phyloP scores from a whole-genome alignment of 2,113 vertebrate genomes.

The Mixornis gularis region DNA sequence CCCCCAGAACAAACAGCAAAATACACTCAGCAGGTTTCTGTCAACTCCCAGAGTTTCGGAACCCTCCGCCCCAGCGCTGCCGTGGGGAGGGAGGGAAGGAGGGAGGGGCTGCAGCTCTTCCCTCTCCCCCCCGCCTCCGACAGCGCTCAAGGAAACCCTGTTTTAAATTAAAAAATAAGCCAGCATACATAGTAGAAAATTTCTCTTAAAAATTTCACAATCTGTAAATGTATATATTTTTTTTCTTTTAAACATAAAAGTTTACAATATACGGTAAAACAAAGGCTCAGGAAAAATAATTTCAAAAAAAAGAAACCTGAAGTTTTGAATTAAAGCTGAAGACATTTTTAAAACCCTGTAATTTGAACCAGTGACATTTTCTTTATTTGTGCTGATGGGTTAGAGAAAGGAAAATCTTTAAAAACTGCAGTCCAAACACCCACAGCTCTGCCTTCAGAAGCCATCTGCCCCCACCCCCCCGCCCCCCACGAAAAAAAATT shows the following conservation, averaged over 20 bases:
- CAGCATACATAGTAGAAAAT: constrained; percentile 99
- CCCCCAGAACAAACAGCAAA: constrained; percentile 64
- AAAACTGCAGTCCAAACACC: constrained; percentile 89
- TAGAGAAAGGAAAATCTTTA: constrained; percentile 90
- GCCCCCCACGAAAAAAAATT: not conserved
- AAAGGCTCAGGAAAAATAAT: constrained; percentile 91
- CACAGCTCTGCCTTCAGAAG: constrained; percentile 81
- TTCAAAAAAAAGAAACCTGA: constrained; percentile 86
- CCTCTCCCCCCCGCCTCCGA: constrained; percentile 52
- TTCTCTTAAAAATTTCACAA: constrained; percentile 99
- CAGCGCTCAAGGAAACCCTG: constrained; percentile 73
- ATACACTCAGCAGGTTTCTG: constrained; percentile 73
- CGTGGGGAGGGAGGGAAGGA: not conserved
- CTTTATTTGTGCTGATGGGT: constrained; percentile 97
- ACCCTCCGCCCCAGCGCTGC: constrained; percentile 34
- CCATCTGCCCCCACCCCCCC: constrained; percentile 29
- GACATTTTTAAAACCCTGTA: constrained; percentile 94
- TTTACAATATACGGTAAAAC: constrained; percentile 89
- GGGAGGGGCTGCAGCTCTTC: constrained; percentile 19
- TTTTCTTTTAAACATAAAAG: constrained; percentile 92
- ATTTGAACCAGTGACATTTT: constrained; percentile 86
- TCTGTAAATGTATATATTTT: constrained; percentile 92
- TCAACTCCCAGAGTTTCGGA: constrained; percentile 69
- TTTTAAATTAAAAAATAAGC: constrained; percentile 99
- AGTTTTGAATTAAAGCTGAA: constrained; percentile 96